Conservation (phyloP, 1,140 invertebrate species). For the Propsilocerus akamusi region DNA sequence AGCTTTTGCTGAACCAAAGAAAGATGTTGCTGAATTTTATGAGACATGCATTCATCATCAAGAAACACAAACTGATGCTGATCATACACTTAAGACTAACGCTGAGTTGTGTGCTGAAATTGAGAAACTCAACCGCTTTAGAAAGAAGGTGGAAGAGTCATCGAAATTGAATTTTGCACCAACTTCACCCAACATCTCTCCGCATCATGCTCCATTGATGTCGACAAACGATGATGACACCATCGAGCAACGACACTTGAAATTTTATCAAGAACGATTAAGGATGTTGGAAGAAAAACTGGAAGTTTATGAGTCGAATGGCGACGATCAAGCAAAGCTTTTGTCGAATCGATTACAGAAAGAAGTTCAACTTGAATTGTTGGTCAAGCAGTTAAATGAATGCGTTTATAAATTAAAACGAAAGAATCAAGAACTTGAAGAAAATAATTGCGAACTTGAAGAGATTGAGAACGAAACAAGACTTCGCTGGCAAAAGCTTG, state of each 20-base stretch:
- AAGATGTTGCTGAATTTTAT: neutral
- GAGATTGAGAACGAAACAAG: constrained; percentile 48
- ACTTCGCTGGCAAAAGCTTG: constrained; percentile 35
- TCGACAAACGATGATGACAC: constrained; percentile 23
- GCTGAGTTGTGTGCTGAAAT: constrained; percentile 31
- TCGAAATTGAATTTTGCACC: constrained; percentile 28
- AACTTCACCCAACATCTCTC: constrained; percentile 24
- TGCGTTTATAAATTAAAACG: constrained; percentile 31
- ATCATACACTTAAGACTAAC: constrained; percentile 22
- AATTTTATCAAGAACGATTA: constrained; percentile 36
- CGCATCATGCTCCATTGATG: constrained; percentile 17
- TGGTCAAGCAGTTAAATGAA: constrained; percentile 30
- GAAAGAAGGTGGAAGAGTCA: constrained; percentile 30
- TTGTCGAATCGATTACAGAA: constrained; percentile 34
- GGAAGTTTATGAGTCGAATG: constrained; percentile 34
- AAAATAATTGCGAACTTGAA: constrained; percentile 44
- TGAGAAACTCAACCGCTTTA: constrained; percentile 32
- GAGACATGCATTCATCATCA: constrained; percentile 9
- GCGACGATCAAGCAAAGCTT: constrained; percentile 33
- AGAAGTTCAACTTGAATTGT: constrained; percentile 31
- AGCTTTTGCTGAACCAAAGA: neutral
- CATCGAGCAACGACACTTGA: constrained; percentile 29
- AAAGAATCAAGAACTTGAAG: constrained; percentile 37
- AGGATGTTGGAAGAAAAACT: constrained; percentile 35
- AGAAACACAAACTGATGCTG: constrained; percentile 31